A percentile compares a stretch with the other conserved stretches of the same genome.
Conservation (phyloP, 2,888 invertebrate genomes). For the Drosophila neutralis region DNA sequence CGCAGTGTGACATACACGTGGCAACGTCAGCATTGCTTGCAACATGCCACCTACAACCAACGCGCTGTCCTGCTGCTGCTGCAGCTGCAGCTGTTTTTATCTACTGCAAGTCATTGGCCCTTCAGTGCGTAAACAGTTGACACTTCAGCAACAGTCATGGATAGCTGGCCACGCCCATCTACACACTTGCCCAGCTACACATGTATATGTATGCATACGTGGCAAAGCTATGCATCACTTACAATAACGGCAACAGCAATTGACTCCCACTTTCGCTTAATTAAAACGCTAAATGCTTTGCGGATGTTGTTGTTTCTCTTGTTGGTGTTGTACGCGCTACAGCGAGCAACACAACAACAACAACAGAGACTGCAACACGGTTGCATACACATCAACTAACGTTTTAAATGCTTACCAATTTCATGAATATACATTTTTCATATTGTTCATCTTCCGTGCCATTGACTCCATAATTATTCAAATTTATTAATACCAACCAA, state of each 20-base stretch:
- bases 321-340: constrained; percentile 8
- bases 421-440: constrained; percentile 22
- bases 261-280: constrained; percentile 71
- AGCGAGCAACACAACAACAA: constrained; percentile 21
- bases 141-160: constrained; percentile 59
- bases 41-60: constrained; percentile 23
- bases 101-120: constrained; percentile 69
- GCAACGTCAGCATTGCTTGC: constrained; percentile 51
- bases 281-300: constrained; percentile 72
- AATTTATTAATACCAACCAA: neutral
- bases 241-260: constrained; percentile 36
- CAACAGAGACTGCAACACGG: constrained; percentile 22
- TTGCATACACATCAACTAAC: constrained; percentile 23
- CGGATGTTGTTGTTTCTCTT: constrained; percentile 53
- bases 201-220: neutral
- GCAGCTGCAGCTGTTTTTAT: constrained; percentile 7
- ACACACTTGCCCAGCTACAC: neutral
- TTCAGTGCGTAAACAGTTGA: constrained; percentile 61
- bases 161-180: constrained; percentile 45
- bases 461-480: constrained; percentile 9
- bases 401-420: neutral
- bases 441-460: neutral
- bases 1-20: constrained; percentile 52
- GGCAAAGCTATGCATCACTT: constrained; percentile 9
- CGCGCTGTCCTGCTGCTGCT: neutral